Evolutionary conservation across 2,797 vertebrate genomes (phyloP), one percentile per base, ranked within the genome.

Genomic region (Periophthalmus magnuspinnatus): DNA sequence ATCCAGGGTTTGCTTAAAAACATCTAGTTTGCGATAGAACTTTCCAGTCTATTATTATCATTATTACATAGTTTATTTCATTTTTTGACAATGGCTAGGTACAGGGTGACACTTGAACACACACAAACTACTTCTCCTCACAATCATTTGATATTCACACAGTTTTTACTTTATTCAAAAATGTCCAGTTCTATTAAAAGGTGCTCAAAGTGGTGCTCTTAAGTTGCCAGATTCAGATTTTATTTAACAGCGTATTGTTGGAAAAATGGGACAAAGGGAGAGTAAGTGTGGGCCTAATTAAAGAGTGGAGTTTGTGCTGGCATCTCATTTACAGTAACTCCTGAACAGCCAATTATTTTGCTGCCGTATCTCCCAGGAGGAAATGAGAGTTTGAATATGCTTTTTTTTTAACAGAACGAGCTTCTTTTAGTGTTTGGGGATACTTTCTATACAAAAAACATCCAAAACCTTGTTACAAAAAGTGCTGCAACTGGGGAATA

Each of bases 261-360:
- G 71, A 62, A 68, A 84, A 45, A 86, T 19, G 80, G 73, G 67
- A 47, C 79, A 83, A 81, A 76, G 67, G 54, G 64, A 79, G 62
- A 14, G 58, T 75, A 75, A 58, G 47, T 54, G 58, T 68, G 58
- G 22, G 16, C 63, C 5, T 70, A 71, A 82, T 82, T 76, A 47
- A 75, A 68, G 63, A 75, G 56, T 63, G 22, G 63, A 65, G 61
- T 58, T 72, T 58, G 45, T 70, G 60, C 21, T 69, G 69, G 65
- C 67, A 77, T 86, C 83, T 67, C 65, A 78, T 81, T 83, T 81
- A 78, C 45, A 65, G 74, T 47, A 76, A 59, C 72, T 75, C 58
- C 38, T 28, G 48, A 76, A 61, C 68, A 52, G 65, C 64, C 75
- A 70, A 33, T 78, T 75, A 71, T 48, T 54, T 48, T 8, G 24